Evolutionary conservation across 2,113 vertebrate species (phyloP).

Genomic region (Anguilla rostrata): DNA sequence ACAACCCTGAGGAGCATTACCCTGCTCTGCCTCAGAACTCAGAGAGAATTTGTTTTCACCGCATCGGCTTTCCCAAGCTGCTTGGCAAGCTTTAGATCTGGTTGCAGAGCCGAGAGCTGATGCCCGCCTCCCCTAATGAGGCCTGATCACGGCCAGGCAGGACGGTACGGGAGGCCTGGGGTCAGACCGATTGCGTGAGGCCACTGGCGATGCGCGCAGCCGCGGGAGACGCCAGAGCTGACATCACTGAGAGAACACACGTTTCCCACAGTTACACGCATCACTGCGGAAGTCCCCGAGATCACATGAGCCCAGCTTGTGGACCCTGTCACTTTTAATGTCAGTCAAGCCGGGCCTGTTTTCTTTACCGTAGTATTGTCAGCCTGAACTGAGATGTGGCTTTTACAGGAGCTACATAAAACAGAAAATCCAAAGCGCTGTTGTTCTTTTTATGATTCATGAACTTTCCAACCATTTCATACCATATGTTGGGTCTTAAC

Average conservation of each 20-base stretch:
- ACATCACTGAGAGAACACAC: background rate
- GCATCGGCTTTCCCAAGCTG: background rate
- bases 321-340: constrained; percentile 4
- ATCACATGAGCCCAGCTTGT: background rate
- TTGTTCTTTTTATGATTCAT: constrained; percentile 42
- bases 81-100: background rate
- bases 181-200: background rate
- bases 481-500: constrained; percentile 26
- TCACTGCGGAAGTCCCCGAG: background rate
- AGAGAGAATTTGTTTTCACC: constrained; percentile 6
- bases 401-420: constrained; percentile 2
- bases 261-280: constrained; percentile 1
- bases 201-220: background rate
- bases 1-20: background rate
- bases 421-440: constrained; percentile 30
- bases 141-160: background rate
- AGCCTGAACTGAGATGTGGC: background rate
- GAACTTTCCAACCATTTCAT: constrained; percentile 30
- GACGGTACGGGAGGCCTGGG: constrained; percentile 2
- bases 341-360: background rate
- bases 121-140: background rate
- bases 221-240: constrained; percentile 10
- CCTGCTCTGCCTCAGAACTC: background rate
- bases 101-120: background rate
- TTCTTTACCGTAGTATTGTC: background rate